Base-by-base conservation (phyloP, 2,888 invertebrate genomes). In the Melikaiella ostensackeni region DNA sequence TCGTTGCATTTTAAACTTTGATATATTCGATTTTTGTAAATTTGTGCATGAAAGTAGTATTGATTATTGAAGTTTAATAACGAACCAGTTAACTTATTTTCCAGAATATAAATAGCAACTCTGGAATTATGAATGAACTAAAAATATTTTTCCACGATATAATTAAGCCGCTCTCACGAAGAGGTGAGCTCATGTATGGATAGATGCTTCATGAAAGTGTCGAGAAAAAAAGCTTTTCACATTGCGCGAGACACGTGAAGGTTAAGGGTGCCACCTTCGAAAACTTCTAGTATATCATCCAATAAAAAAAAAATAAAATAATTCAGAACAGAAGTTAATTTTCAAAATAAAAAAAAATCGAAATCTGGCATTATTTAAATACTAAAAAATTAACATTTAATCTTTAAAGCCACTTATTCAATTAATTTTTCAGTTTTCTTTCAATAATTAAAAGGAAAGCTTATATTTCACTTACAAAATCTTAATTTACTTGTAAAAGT, bases 201-300 rank as follows among this genome's bases (percentile, higher is more conserved):
- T n/a, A 70, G n/a, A n/a, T 70, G 27, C 50, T 70, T 50, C 27
- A 50, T 70, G n/a, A 50, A 70, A 70, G 42, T 70, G 46, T n/a
- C 30, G 66, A 50, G 66, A 46, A 70, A 64, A 66, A 66, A 46
- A 50, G 66, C 66, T 70, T 30, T 70, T 70, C 66, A 30, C 9
- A n/a, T 46, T 46, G 46, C 27, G 30, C 50, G 46, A 70, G 46
- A 46, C 30, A 70, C 46, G 30, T 50, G 66, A 50, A 70, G 46
- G 66, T 50, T 70, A 70, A 70, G 66, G 66, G 66, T 70, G 46
- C 30, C 46, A 30, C 42, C 24, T 46, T 19, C 19, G 21, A 66
- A 24, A n/a, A 2, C 38, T 64, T 38, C 46, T 11, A 30, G 9
- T 42, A 8, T 38, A n/a, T 46, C 27, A 30, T 30, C 46, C 2